Evolutionary conservation across 1,140 invertebrate genomes (phyloP).

Genomic region (Panagrolaimus sp.): DNA sequence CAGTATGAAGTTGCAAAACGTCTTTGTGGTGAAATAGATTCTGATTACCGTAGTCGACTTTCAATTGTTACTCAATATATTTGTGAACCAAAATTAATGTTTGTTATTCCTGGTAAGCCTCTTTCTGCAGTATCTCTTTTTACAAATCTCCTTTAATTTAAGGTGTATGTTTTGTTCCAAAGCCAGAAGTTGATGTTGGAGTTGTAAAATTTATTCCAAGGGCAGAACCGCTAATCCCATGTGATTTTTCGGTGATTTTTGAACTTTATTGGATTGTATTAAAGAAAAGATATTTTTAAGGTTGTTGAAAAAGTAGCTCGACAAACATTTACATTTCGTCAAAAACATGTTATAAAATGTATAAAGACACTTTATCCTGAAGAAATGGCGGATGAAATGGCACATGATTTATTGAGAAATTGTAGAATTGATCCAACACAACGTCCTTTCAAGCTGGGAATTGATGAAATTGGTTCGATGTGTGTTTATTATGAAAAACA

Average conservation of each 20-base stretch:
- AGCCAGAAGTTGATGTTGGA: conserved; percentile 79
- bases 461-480: conserved; percentile 73
- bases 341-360: conserved; percentile 73
- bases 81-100: conserved; percentile 74
- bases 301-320: conserved; percentile 82
- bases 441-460: conserved; percentile 69
- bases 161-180: conserved; percentile 13
- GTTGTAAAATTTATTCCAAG: conserved; percentile 80
- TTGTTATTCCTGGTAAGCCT: conserved; percentile 73
- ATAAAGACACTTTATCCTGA: conserved; percentile 68
- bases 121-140: not conserved
- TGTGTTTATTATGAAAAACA: conserved; percentile 69
- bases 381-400: conserved; percentile 66
- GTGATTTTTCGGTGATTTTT: conserved; percentile 33
- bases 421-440: conserved; percentile 70
- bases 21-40: conserved; percentile 67
- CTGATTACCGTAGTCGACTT: conserved; percentile 65
- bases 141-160: not conserved
- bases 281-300: conserved; percentile 68
- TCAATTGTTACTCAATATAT: conserved; percentile 91
- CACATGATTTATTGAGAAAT: conserved; percentile 67
- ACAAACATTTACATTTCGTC: conserved; percentile 76
- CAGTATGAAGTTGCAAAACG: conserved; percentile 81
- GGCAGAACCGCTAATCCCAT: conserved; percentile 68
- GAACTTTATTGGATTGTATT: not conserved